Base-by-base conservation (phyloP, 1,140 invertebrate genomes). In the Pogonus chalceus region DNA sequence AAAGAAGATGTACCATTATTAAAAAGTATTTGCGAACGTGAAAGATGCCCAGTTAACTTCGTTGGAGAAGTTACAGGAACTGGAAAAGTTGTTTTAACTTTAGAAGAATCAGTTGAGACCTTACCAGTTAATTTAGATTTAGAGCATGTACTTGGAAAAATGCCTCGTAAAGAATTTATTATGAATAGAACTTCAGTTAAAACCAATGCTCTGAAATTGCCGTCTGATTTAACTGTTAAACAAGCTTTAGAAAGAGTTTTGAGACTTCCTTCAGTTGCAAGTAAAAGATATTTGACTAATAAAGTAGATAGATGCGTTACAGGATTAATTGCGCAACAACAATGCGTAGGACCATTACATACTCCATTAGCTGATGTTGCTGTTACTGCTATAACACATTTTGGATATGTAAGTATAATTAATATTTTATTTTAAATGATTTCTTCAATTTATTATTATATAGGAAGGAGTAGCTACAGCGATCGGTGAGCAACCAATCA, bases 401-500 rank as follows among this genome's bases (percentile, higher is more conserved):
- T 80, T 58, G 80, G 79, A 26, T 72, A 72, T 1, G 78, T 79
- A 62, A 72, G 66, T 71, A 12, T 23, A 39, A 12, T 52, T 46
- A 58, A 49, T 53, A 52, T 20, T 49, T 14, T 20, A 10, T 12
- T 18, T 48, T 24, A 52, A 39, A 50, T 37, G 23, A 21, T 39
- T 53, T 10, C 48, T 48, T 51, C n/a, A 24, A 16, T 52, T 3
- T 49, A 2, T 57, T 23, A 51, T 47, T 35, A 48, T 37, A 31
- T 56, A 86, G 82, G 77, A 83, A 53, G 96, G 96, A 18, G 84
- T 89, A 2, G 95, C 94, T 1, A 95, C 90, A 0, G 87, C 92
- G 0, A 95, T 98, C 59, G 96, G 96, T 35, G 95, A 96, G 61
- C 96, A 98, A 69, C 95, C 95, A 26, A 85, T 98, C 55, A 98